Conservation (phyloP, 2,888 invertebrate genomes). For the Chaetoderma sp. region DNA sequence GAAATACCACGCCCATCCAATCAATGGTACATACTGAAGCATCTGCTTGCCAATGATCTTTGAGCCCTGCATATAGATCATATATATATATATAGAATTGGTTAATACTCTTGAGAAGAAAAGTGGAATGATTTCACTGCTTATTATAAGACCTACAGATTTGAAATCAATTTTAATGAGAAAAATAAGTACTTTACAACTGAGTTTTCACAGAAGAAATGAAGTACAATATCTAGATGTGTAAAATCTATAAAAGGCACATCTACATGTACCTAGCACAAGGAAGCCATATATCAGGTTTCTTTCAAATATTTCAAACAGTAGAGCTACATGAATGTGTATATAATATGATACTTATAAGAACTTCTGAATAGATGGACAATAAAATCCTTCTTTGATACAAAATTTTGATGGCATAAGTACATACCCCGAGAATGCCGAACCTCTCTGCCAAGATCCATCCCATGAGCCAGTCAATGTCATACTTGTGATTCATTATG, state of each 20-base stretch:
- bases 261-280: no score
- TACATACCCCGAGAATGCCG: conserved; percentile 82
- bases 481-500: conserved; percentile 94
- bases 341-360: neutral
- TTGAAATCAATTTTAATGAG: no score
- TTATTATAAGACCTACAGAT: no score
- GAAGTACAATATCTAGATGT: no score
- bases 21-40: conserved; percentile 87
- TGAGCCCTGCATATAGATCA: conserved; percentile 79
- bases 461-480: conserved; percentile 95
- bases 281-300: no score
- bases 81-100: neutral
- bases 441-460: conserved; percentile 90
- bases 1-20: conserved; percentile 98
- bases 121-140: no score
- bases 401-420: neutral
- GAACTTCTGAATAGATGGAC: neutral
- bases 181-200: no score
- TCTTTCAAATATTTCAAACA: no score
- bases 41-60: conserved; percentile 96
- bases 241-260: no score
- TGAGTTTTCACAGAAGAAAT: no score
- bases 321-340: neutral
- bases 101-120: no score
- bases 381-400: neutral